Conservation (phyloP, 1,140 invertebrate species). For the Littorina saxatilis region DNA sequence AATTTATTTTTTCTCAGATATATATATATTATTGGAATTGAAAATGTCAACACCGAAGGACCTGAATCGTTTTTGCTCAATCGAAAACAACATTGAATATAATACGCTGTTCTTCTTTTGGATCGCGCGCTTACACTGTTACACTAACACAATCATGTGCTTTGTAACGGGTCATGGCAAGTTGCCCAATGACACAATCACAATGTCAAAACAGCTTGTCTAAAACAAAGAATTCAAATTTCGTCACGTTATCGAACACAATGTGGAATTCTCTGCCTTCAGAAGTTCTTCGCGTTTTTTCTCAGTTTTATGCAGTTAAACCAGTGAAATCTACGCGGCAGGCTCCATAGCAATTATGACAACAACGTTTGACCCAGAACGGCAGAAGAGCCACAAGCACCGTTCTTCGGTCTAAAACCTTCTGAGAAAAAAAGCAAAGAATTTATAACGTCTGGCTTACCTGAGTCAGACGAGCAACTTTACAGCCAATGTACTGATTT, state of each 20-base stretch:
- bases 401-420: neutral
- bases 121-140: too few relatives aligned
- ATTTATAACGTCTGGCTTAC: neutral
- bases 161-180: neutral
- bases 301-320: too few relatives aligned
- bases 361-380: constrained; percentile 43
- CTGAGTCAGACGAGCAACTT: neutral
- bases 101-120: too few relatives aligned
- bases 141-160: too few relatives aligned
- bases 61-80: too few relatives aligned
- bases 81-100: too few relatives aligned
- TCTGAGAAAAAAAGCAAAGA: too few relatives aligned
- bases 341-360: constrained; percentile 62
- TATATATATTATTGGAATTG: too few relatives aligned
- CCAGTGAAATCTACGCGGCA: neutral
- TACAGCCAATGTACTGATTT: too few relatives aligned
- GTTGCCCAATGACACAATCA: neutral
- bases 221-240: neutral
- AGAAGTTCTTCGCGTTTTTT: neutral
- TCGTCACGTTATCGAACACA: neutral
- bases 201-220: neutral
- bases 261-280: neutral
- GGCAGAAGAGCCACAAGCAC: neutral
- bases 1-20: too few relatives aligned
- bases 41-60: too few relatives aligned